Conservation (phyloP, 2,888 invertebrate genomes). For the Choreutis nemorana region DNA sequence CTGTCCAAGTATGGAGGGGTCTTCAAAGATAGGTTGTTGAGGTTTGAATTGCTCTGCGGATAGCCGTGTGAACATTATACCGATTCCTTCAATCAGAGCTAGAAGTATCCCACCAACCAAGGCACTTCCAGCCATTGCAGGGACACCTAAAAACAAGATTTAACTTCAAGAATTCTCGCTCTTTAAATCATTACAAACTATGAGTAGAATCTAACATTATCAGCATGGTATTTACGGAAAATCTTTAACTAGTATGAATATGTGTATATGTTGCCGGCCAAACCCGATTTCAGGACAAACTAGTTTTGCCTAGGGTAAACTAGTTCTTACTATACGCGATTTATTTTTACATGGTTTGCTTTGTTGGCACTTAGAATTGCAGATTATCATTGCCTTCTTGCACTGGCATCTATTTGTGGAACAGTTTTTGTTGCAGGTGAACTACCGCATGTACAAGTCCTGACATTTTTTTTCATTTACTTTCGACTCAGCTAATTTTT, state of each 20-base stretch:
- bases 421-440: constrained; percentile 1
- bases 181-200: no score
- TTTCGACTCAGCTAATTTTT: no score
- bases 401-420: constrained; percentile 6
- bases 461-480: no score
- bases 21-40: constrained; percentile 77
- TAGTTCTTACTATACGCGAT: no score
- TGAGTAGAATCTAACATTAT: no score
- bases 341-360: constrained; percentile 5
- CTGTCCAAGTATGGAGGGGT: constrained; percentile 76
- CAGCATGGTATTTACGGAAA: no score
- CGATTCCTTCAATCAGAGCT: constrained; percentile 97
- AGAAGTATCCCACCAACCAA: constrained; percentile 94
- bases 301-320: no score
- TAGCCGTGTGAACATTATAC: constrained; percentile 91
- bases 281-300: no score
- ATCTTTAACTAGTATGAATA: no score
- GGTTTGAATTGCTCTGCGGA: constrained; percentile 94
- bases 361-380: constrained; percentile 6
- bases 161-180: no score
- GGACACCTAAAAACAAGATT: constrained; percentile 69
- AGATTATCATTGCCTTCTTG: constrained; percentile 5
- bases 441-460: no score
- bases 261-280: no score
- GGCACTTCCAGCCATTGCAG: constrained; percentile 95